Evolutionary conservation across 2,888 invertebrate species (phyloP), one percentile per base, ranked within the genome.

Genomic region (Rhimphoctona megacephalus): DNA sequence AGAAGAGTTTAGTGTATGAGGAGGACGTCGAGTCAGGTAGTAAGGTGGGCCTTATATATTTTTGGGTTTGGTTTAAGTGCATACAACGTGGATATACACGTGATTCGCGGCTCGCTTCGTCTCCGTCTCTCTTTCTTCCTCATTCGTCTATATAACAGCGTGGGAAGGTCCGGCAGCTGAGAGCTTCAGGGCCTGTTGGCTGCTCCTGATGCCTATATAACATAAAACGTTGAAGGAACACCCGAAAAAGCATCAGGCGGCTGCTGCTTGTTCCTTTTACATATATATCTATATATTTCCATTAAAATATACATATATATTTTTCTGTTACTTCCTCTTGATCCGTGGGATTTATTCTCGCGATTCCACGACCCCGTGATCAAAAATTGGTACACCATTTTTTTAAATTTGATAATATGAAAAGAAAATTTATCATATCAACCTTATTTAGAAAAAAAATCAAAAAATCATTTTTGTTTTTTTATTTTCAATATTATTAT

Each of bases 161-260:
- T 93, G 93, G 93, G 93, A 94, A 94, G 93, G 91, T 93, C 92
- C 92, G 93, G 93, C 93, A 93, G 93, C 93, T 94, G 93, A 90
- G 90, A 83, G 81, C 85, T 85, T 83, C 86, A 86, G 85, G 85
- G 82, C 82, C 79, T 77, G 73, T 80, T 78, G 74, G 78, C 70
- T 72, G 69, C 79, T 85, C 79, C 33, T 49, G 33, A 46, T 77
- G 66, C 64, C 46, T 77, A 77, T 66, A 77, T 49, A 77, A 14
- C 36, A 69, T 69, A 69, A 79, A 69, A 70, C 69, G 57, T 57
- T 82, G 87, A 84, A 87, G 87, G 77, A 88, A 79, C 89, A 88
- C 89, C 86, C 88, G 91, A 89, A 90, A 90, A 91, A 69, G 69
- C 78, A 77, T 90, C 91, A 89, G 91, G 90, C 91, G 85, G 82